phyloP scores from a whole-genome alignment of 2,888 invertebrate species.

The Cryptophagus acutangulus region DNA sequence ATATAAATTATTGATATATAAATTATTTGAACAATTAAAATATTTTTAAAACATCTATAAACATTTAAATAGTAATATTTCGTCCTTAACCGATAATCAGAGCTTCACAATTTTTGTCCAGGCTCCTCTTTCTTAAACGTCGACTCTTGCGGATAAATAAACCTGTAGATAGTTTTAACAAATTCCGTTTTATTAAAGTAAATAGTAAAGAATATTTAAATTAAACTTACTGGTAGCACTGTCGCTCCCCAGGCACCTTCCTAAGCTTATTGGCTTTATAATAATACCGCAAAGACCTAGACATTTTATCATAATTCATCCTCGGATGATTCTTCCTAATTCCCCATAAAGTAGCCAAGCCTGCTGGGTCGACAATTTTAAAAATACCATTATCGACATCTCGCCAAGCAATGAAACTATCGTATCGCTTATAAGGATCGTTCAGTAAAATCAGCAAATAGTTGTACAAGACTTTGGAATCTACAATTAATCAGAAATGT shows the following conservation, averaged over 20 bases:
- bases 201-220: too few relatives aligned
- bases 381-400: constrained; percentile 61
- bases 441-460: constrained; percentile 7
- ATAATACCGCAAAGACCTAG: constrained; percentile 82
- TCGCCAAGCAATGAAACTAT: constrained; percentile 3
- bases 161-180: too few relatives aligned
- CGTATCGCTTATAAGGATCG: constrained; percentile 1
- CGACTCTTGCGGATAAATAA: too few relatives aligned
- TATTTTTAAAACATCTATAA: too few relatives aligned
- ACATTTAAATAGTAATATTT: too few relatives aligned
- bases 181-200: too few relatives aligned
- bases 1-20: too few relatives aligned
- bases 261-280: constrained; percentile 86
- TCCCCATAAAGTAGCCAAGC: constrained; percentile 85
- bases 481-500: too few relatives aligned
- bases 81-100: too few relatives aligned
- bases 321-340: constrained; percentile 88
- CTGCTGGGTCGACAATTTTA: constrained; percentile 86
- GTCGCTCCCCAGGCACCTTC: constrained; percentile 86
- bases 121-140: too few relatives aligned
- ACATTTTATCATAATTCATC: constrained; percentile 95
- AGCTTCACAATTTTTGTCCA: too few relatives aligned
- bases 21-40: too few relatives aligned
- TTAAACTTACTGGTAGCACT: constrained; percentile 42
- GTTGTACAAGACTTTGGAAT: constrained; percentile 3